Evolutionary conservation across 2,888 invertebrate species (phyloP).

Genomic region (Agapostemon virescens): DNA sequence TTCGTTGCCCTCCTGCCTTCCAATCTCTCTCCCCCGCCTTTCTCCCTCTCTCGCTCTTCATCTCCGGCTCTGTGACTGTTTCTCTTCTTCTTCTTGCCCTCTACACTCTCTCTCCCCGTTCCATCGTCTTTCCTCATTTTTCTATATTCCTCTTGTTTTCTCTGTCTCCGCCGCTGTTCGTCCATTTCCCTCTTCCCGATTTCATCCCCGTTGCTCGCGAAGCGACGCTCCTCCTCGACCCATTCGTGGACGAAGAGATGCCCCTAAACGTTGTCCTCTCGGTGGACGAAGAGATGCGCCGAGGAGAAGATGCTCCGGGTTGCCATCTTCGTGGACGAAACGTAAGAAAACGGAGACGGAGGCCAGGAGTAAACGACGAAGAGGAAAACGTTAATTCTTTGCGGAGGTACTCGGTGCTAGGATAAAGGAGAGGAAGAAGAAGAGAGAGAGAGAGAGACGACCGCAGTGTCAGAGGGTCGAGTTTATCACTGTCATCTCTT

Average conservation of each 20-base stretch:
- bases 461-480: slow-evolving; percentile 71
- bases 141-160: no score
- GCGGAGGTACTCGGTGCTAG: slow-evolving; percentile 36
- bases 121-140: no score
- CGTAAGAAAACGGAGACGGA: slow-evolving; percentile 1
- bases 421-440: neutral
- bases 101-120: no score
- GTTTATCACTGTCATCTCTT: slow-evolving; percentile 77
- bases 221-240: no score
- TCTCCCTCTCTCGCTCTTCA: neutral
- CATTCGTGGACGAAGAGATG: no score
- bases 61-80: no score
- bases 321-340: neutral
- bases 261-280: no score
- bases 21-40: neutral
- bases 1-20: slow-evolving; percentile 52
- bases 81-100: no score
- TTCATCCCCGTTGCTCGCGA: no score
- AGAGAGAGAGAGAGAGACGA: slow-evolving; percentile 34
- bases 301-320: no score
- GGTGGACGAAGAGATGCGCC: neutral
- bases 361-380: slow-evolving; percentile 24
- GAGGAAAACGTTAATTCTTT: slow-evolving; percentile 59
- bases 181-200: no score
- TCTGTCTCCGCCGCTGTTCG: no score